Evolutionary conservation across 2,888 invertebrate species (phyloP).

Genomic region (Esperia sulphurella): DNA sequence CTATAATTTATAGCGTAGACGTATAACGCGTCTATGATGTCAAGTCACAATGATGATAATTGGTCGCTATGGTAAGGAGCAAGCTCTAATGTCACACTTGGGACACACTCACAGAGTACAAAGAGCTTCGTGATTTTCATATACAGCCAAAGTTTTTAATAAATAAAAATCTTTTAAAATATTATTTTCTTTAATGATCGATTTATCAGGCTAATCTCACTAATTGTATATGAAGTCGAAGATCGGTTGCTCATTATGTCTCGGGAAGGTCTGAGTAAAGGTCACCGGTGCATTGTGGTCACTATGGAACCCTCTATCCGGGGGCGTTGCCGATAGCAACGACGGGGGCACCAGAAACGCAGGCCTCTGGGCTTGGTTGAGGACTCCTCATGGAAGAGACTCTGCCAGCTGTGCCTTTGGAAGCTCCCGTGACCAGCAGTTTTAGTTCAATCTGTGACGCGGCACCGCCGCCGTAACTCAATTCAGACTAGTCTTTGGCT

Average conservation of each 20-base stretch:
- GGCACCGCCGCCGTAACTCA: slow-evolving; percentile 80
- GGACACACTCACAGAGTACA: slow-evolving; percentile 83
- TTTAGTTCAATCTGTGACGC: slow-evolving; percentile 86
- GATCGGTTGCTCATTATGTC: slow-evolving; percentile 64
- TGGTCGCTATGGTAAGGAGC: slow-evolving; percentile 43
- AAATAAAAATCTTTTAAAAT: not conserved
- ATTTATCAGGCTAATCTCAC: no score
- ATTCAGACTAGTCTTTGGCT: slow-evolving; percentile 90
- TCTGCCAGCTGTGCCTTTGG: slow-evolving; percentile 72
- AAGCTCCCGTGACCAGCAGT: slow-evolving; percentile 82
- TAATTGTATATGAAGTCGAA: slow-evolving; percentile 8
- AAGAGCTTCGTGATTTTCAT: slow-evolving; percentile 13
- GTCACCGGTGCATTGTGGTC: slow-evolving; percentile 35
- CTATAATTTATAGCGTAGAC: no score
- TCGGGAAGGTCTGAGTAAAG: slow-evolving; percentile 91
- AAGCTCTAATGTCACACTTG: slow-evolving; percentile 86
- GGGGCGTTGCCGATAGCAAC: slow-evolving; percentile 78
- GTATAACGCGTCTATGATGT: not conserved
- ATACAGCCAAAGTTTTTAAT: not conserved
- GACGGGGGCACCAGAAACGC: slow-evolving; percentile 85
- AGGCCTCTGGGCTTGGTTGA: slow-evolving; percentile 57
- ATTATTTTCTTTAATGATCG: no score
- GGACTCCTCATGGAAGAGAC: slow-evolving; percentile 73
- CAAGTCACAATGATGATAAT: slow-evolving; percentile 57
- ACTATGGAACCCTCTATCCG: slow-evolving; percentile 77